phyloP scores from a whole-genome alignment of 2,888 invertebrate species.

The Agapostemon virescens region DNA sequence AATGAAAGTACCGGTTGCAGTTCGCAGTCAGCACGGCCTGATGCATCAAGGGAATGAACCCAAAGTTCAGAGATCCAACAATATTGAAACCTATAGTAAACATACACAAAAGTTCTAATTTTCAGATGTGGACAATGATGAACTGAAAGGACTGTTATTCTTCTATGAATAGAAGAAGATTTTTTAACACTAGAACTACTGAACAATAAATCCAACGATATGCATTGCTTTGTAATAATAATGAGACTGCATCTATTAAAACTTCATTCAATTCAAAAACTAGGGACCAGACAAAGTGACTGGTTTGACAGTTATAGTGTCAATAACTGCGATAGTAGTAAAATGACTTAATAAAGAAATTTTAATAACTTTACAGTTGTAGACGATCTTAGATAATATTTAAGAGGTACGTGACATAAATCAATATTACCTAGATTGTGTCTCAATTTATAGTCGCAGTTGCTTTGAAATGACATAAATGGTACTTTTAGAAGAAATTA shows the following conservation, averaged over 20 bases:
- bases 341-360: neutral
- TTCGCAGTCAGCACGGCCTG: slow-evolving; percentile 31
- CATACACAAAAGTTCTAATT: neutral
- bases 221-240: too few species aligned
- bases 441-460: too few species aligned
- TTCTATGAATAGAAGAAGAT: neutral
- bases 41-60: slow-evolving; percentile 46
- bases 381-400: neutral
- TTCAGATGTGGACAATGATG: neutral
- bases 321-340: neutral
- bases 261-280: too few species aligned
- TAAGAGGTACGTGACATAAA: too few species aligned
- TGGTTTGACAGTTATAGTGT: too few species aligned
- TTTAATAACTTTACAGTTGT: neutral
- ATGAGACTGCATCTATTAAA: too few species aligned
- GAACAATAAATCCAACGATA: too few species aligned
- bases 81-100: neutral
- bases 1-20: slow-evolving; percentile 56
- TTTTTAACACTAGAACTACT: too few species aligned
- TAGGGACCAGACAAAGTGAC: too few species aligned
- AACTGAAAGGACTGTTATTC: neutral
- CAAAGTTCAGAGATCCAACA: slow-evolving; percentile 30
- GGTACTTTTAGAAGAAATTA: too few species aligned
- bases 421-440: too few species aligned
- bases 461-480: too few species aligned